Evolutionary conservation across 2,888 invertebrate genomes (phyloP).

Genomic region (Aphrophora alni): DNA sequence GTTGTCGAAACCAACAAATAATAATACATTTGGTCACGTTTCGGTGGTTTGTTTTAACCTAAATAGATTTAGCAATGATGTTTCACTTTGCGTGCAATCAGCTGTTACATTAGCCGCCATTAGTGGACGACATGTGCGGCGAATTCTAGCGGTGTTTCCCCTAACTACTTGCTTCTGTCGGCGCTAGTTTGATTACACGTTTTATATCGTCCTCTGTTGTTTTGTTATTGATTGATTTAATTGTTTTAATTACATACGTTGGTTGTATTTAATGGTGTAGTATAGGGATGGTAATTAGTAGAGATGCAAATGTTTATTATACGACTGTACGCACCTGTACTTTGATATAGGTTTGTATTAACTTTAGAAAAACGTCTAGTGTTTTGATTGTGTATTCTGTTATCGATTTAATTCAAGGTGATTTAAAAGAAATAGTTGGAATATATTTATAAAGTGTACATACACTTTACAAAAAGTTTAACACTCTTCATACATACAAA

Average conservation of each 20-base stretch:
- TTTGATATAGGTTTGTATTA: too few relatives aligned
- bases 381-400: too few relatives aligned
- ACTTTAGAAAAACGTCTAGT: too few relatives aligned
- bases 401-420: too few relatives aligned
- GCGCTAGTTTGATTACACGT: neutral
- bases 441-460: too few relatives aligned
- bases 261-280: neutral
- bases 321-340: too few relatives aligned
- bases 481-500: too few relatives aligned
- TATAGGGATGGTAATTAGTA: neutral
- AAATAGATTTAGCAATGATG: neutral
- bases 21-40: neutral
- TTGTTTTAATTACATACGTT: neutral
- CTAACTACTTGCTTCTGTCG: neutral
- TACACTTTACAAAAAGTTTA: too few relatives aligned
- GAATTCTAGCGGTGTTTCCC: neutral
- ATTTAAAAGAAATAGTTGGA: too few relatives aligned
- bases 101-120: conserved; percentile 9
- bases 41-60: neutral
- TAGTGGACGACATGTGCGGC: neutral
- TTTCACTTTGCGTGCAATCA: neutral
- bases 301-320: too few relatives aligned
- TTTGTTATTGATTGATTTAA: neutral
- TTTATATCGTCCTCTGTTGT: neutral
- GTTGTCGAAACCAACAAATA: neutral